Base-by-base conservation (phyloP, 35 echinoderm and acorn worm genomes). In the Apostichopus parvimensis region DNA sequence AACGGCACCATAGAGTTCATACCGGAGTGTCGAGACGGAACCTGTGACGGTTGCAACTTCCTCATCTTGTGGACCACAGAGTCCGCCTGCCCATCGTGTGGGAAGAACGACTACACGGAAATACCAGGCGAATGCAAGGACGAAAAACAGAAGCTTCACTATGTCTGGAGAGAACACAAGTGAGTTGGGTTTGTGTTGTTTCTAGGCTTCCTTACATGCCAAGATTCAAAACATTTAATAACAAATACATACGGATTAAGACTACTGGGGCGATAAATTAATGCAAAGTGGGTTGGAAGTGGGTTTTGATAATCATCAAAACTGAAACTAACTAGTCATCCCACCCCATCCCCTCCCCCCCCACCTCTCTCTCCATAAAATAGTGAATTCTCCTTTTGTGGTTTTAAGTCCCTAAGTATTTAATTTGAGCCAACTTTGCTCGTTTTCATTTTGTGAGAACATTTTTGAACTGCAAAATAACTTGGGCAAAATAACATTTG, bases 41-140 rank as follows among this genome's bases (percentile, higher is more conserved):
- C 97, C 53, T 99, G 97, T 84, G 97, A 99, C 89, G 97, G 97
- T 5, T 99, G 97, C 60, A 94, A 91, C 8, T 99, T 99, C 93
- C 95, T 96, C 56, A 87, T 99, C 52, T 79, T 99, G 54, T 99
- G 97, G 97, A 77, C 13, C 1, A 96, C 92, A 64, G 82, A 96
- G 23, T 60, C 79, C 56, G 97, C 93, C 54, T 99, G 97, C 57
- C 95, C 93, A 4, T 24, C 87, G 11, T 99, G 97, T 53, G 91
- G 79, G 23, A 54, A 92, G 3, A 77, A 91, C 5, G 97, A 99
- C 80, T 96, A 92, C 76, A 87, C 87, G 7, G 79, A 65, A 18
- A 99, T 99, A 57, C 91, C 91, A 10, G 92, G 87, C 54, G 86
- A 95, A 62, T 98, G 97, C 73, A 82, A 92, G 15, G 76, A 78